Evolutionary conservation across 1,140 invertebrate species (phyloP), one percentile per base, ranked within the genome.

Genomic region (Drosophila punjabiensis): DNA sequence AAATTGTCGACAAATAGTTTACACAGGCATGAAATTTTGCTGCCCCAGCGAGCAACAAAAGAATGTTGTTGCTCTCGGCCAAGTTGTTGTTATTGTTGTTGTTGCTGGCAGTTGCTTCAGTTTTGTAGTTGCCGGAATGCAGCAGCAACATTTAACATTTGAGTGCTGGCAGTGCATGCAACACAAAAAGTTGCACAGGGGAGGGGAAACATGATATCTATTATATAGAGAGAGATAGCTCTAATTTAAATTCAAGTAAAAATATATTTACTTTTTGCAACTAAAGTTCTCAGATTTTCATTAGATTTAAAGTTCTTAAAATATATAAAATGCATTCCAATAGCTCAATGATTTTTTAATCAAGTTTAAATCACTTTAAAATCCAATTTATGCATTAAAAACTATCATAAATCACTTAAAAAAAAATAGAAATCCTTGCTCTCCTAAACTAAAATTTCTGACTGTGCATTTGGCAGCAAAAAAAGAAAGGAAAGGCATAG

Each of bases 1-100:
- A 91, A 91, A 91, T 91, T 91, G 88, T 91, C 88, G 87, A 91
- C 88, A 91, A 91, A 91, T 91, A 91, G 88, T 91, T 91, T 87
- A 91, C 88, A 91, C 87, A 87, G 79, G 83, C 87, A 91, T 91
- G 87, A 91, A 91, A 91, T 91, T 91, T 86, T 88, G 76, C 78
- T 79, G 68, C 33, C 53, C 61, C 77, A 79, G 60, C 61, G 74
- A 58, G 43, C 71, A 76, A 76, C 71, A 78, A 78, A 79, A 67
- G 85, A 89, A 89, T 89, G 85, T 84, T 87, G 84, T 88, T 73
- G 79, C 75, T 76, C 59, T 82, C 67, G 73, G 66, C 53, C 48
- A 24, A 68, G 59, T 78, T 82, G 81, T 59, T 59, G 81, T 55
- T 53, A 74, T 67, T 79, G 50, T 60, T 66, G 68, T 69, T 81